Evolutionary conservation across 2,113 vertebrate species (phyloP).

Genomic region (Bucco capensis): DNA sequence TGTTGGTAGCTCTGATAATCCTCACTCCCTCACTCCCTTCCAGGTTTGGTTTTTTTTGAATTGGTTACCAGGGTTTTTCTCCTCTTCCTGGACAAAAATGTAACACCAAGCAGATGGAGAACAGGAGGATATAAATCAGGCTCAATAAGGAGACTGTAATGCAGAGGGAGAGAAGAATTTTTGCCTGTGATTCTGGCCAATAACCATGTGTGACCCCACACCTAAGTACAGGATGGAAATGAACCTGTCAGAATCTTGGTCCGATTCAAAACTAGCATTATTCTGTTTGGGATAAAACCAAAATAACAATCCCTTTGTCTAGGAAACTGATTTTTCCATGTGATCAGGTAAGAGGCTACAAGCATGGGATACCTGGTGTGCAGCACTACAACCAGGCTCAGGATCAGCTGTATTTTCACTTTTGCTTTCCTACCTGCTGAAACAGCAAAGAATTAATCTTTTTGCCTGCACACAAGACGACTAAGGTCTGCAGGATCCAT

Average conservation of each 20-base stretch:
- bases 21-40: background rate
- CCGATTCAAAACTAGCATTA: background rate
- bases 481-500: background rate
- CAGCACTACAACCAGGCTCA: background rate
- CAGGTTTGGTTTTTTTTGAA: background rate
- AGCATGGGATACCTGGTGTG: background rate
- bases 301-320: background rate
- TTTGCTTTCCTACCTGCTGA: background rate
- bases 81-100: background rate
- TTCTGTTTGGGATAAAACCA: background rate
- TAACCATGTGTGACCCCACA: background rate
- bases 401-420: background rate
- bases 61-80: background rate
- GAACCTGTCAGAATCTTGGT: background rate
- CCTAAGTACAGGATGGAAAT: background rate
- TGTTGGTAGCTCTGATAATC: background rate
- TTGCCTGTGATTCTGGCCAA: background rate
- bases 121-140: background rate
- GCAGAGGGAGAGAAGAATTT: background rate
- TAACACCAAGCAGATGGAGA: constrained; percentile 12
- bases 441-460: background rate
- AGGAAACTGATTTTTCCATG: background rate
- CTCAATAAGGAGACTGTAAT: background rate
- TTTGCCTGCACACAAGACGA: background rate
- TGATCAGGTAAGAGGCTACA: background rate